Evolutionary conservation across 2,888 invertebrate species (phyloP), one percentile per base, ranked within the genome.

Genomic region (Schrankia costaestrigalis): DNA sequence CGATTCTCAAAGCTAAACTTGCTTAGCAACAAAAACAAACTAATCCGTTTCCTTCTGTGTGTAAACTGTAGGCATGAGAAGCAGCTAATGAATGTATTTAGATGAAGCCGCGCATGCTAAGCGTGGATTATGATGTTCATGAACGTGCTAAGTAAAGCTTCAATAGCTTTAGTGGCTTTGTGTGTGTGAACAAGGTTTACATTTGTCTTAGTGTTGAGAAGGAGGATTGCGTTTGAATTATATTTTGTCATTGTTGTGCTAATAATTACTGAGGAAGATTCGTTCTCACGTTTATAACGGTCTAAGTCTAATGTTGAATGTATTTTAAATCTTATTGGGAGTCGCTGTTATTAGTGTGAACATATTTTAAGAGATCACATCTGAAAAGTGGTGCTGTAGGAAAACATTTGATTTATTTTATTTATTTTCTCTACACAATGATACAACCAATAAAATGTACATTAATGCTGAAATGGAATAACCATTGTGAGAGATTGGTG

Each of bases 91-190:
- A 26, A 33, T 30, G 29, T 30, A 29, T 22, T 38, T 26, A 38
- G 29, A 32, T 5, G 14, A 21, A 11, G 11, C 15, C 38, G 19
- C 19, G 33, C 38, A 38, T 38, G 19, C 38, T 38, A 33, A 38
- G 29, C 26, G 18, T 28, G 38, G 33, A 33, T 38, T 38, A 38
- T 26, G 38, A 38, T 28, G 32, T 32, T 32, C 37, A 30, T 21
- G 29, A 32, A 29, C 33, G 26, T 26, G 32, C 32, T 19, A 18
- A 22, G n/a, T 26, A 26, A 23, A 30, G 26, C 26, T 33, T 25
- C 27, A 28, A 11, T 21, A 30, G 33, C 8, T 14, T 38, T 38
- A 33, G 33, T 33, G 33, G 38, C 29, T 38, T 38, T 33, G 26
- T 22, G 30, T 38, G 29, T 30, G 21, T 21, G 33, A 17, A 33